A percentile compares a stretch with the other conserved stretches of the same genome.
These are phyloP conservation scores for Halocynthia roretzi DNA, from an alignment of 23 tunicate species.

Conservation along the genomic window DNA sequence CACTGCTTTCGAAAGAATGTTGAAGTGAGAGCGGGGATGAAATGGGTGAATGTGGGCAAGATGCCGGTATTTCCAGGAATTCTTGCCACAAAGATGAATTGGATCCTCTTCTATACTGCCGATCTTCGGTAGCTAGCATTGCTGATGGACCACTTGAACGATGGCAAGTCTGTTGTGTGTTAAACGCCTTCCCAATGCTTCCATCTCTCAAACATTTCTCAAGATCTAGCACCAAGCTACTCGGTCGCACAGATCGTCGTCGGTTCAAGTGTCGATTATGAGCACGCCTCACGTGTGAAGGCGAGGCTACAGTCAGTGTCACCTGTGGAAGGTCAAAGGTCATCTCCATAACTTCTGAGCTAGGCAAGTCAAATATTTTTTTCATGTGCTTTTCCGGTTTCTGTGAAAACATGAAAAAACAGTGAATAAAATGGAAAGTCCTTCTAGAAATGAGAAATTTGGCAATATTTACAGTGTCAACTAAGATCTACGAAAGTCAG, in stretches of 20 bases:
- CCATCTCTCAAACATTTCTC: no score
- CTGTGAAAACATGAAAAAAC: slow-evolving; percentile 16
- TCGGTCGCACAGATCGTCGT: slow-evolving; percentile 6
- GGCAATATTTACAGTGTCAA: neutral
- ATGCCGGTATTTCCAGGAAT: neutral
- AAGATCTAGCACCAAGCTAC: slow-evolving; percentile 6
- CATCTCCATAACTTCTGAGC: slow-evolving; percentile 76
- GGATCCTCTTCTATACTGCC: no score
- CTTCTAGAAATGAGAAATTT: neutral
- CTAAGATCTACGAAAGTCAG: neutral
- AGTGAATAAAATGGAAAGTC: neutral
- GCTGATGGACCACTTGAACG: no score
- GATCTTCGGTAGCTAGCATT: no score
- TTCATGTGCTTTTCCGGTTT: slow-evolving; percentile 14
- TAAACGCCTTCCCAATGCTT: no score
- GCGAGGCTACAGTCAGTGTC: slow-evolving; percentile 7
- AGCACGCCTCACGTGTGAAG: neutral
- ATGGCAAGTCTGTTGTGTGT: no score
- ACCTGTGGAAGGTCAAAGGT: slow-evolving; percentile 74
- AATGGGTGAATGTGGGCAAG: slow-evolving; percentile 2
- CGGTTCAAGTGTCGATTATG: neutral
- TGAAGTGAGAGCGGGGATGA: neutral
- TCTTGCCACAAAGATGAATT: no score
- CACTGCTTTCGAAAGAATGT: neutral
- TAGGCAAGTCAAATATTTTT: slow-evolving; percentile 67